Percentiles rank a stretch among this genome's conserved stretches.
Conservation (phyloP, 1,140 invertebrate genomes). For the Tetramorium parvispinum region DNA sequence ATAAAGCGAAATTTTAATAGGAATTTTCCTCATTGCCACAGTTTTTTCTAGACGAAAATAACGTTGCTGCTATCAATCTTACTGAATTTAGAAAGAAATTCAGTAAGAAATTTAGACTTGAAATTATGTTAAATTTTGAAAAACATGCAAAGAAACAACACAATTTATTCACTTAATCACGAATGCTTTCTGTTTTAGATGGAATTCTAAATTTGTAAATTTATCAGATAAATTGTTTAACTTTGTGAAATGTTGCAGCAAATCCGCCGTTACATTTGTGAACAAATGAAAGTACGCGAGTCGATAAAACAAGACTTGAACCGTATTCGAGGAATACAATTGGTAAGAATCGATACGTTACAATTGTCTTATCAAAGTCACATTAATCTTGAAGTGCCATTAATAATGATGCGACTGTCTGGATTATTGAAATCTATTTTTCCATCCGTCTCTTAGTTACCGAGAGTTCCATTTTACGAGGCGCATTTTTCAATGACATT, state of each 20-base stretch:
- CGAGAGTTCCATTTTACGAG: background rate
- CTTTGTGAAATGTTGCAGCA: background rate
- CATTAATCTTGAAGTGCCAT: conserved; percentile 49
- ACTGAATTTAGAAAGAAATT: background rate
- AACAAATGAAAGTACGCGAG: background rate
- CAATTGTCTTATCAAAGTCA: conserved; percentile 60
- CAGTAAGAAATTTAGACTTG: background rate
- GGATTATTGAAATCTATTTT: conserved; percentile 58
- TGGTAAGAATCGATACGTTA: conserved; percentile 45
- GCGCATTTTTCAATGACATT: conserved; percentile 11
- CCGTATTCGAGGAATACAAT: conserved; percentile 33
- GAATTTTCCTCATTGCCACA: background rate
- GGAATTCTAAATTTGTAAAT: background rate
- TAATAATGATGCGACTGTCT: conserved; percentile 50
- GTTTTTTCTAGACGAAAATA: background rate
- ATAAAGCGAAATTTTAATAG: conserved; percentile 9
- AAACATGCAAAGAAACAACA: background rate
- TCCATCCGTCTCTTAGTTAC: conserved; percentile 43
- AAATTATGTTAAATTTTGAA: background rate
- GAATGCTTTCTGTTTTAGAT: background rate
- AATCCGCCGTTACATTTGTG: background rate
- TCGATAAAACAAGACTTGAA: conserved; percentile 38
- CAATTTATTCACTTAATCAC: background rate
- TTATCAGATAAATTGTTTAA: conserved; percentile 5
- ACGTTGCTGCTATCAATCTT: background rate